Conservation (phyloP, 2,888 invertebrate species). For the Rhamnusium bicolor region DNA sequence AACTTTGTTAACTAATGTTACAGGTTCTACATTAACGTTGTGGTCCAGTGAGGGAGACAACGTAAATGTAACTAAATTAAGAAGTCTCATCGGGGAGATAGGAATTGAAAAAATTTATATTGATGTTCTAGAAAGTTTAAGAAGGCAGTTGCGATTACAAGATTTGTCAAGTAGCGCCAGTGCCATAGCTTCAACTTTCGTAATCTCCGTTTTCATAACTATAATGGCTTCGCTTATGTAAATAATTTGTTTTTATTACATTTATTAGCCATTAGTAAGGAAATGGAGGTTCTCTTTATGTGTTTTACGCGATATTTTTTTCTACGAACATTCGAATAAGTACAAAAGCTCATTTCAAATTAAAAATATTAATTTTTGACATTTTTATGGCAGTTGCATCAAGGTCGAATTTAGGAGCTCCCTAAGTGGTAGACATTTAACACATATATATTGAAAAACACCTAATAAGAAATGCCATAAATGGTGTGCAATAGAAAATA, state of each 20-base stretch:
- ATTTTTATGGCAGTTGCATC: too few relatives aligned
- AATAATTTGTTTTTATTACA: background rate
- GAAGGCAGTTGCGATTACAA: conserved; percentile 71
- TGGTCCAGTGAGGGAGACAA: conserved; percentile 86
- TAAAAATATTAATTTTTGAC: too few relatives aligned
- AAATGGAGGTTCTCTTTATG: too few relatives aligned
- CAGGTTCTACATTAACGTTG: conserved; percentile 75
- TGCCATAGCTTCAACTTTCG: background rate
- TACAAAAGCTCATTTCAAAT: too few relatives aligned
- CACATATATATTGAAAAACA: too few relatives aligned
- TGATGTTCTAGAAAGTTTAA: conserved; percentile 82
- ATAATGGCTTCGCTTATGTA: background rate
- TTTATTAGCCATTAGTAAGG: too few relatives aligned
- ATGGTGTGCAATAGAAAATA: too few relatives aligned
- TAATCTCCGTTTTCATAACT: background rate
- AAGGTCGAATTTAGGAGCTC: too few relatives aligned
- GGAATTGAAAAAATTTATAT: conserved; percentile 82
- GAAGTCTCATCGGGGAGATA: conserved; percentile 78
- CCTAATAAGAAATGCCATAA: too few relatives aligned
- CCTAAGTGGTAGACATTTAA: too few relatives aligned
- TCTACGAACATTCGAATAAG: too few relatives aligned
- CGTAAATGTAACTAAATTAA: conserved; percentile 79
- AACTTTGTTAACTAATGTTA: conserved; percentile 74
- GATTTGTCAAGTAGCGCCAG: conserved; percentile 27
- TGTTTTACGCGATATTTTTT: too few relatives aligned